Conservation (phyloP, 2,113 vertebrate species). For the Arenaria interpres region DNA sequence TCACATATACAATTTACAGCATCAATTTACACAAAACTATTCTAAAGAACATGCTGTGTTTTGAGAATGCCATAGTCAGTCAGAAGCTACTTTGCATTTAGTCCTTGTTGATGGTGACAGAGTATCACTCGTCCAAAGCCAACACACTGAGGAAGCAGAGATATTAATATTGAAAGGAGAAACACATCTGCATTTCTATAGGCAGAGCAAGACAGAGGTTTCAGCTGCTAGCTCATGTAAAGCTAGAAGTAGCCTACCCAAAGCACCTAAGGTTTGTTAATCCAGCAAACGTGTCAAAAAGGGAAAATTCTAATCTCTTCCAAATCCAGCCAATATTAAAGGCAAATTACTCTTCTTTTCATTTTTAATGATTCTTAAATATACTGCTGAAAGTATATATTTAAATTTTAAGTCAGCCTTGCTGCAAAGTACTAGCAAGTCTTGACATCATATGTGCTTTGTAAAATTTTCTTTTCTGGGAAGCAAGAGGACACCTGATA, state of each 20-base stretch:
- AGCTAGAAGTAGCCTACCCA: not conserved
- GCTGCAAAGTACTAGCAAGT: not conserved
- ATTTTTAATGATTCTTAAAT: not conserved
- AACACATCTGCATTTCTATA: not conserved
- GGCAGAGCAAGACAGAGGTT: not conserved
- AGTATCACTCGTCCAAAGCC: not conserved
- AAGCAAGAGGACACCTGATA: not conserved
- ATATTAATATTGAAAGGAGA: not conserved
- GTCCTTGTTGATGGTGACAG: fast-evolving
- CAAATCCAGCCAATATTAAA: not conserved
- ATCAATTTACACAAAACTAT: not conserved
- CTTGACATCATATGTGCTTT: not conserved
- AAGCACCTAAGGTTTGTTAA: not conserved
- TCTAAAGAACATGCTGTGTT: not conserved
- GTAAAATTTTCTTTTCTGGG: not conserved
- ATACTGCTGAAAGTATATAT: not conserved
- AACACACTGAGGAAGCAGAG: not conserved
- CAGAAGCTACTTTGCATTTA: not conserved
- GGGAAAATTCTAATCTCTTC: not conserved
- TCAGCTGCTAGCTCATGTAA: not conserved
- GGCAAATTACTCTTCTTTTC: not conserved
- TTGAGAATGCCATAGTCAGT: not conserved
- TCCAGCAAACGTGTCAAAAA: not conserved
- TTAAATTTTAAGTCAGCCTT: not conserved
- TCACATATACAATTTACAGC: not conserved